Percentiles rank a stretch among this genome's conserved stretches.
Conservation (phyloP, 2,888 invertebrate genomes). For the Rhopalosiphum nymphaeae region DNA sequence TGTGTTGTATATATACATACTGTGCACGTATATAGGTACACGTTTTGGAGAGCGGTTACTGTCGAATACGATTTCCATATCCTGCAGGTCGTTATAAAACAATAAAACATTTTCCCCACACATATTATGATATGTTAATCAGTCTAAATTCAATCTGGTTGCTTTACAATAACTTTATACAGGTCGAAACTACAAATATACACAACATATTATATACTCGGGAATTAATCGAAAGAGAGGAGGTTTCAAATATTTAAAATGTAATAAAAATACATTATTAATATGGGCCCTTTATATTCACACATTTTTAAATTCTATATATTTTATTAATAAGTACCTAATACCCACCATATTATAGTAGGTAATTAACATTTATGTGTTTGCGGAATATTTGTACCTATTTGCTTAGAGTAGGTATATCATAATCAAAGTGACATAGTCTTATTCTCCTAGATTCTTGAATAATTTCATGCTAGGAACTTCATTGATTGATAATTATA, state of each 20-base stretch:
- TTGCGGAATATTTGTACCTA: background rate
- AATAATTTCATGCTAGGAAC: no score
- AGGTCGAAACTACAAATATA: background rate
- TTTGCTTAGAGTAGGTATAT: background rate
- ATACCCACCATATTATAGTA: background rate
- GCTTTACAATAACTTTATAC: background rate
- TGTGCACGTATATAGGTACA: background rate
- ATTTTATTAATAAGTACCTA: background rate
- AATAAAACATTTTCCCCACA: slow-evolving; percentile 1
- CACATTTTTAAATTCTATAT: background rate
- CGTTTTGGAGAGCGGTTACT: background rate
- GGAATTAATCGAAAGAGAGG: background rate
- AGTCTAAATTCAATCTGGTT: background rate
- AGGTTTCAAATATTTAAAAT: background rate
- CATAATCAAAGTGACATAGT: background rate
- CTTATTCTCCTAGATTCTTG: background rate
- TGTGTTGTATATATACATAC: background rate
- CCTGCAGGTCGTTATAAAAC: slow-evolving; percentile 9
- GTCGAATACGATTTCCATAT: slow-evolving; percentile 36
- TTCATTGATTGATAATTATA: background rate
- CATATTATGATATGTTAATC: slow-evolving; percentile 10
- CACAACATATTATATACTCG: background rate
- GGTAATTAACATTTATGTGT: background rate
- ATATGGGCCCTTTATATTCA: background rate
- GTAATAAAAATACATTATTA: background rate